Percentiles rank a stretch among this genome's conserved stretches.
Evolutionary conservation across 2,797 vertebrate species (phyloP).

Genomic region (Rhincodon typus): DNA sequence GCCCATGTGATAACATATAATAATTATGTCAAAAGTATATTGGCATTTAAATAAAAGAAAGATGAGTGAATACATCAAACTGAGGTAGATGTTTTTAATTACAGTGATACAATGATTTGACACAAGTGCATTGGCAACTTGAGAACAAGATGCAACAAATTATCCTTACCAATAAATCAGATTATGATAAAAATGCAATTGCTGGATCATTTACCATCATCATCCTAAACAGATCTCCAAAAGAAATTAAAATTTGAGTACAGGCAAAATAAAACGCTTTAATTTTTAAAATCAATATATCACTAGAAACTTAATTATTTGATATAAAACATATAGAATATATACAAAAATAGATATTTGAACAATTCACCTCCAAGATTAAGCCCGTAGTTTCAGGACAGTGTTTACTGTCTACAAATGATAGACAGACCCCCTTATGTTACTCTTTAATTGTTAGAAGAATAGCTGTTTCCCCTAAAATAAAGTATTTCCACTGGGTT

Average conservation of each 20-base stretch:
- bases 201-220: conserved; percentile 16
- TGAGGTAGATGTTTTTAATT: conserved; percentile 38
- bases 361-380: conserved; percentile 26
- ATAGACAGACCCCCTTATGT: neutral
- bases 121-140: conserved; percentile 32
- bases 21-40: conserved; percentile 18
- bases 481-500: neutral
- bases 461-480: neutral
- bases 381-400: conserved; percentile 24
- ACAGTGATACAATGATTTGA: conserved; percentile 34
- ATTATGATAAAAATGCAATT: conserved; percentile 21
- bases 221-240: conserved; percentile 2
- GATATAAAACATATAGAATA: conserved; percentile 37
- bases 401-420: conserved; percentile 12
- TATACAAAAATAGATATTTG: conserved; percentile 36
- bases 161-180: neutral
- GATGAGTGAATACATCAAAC: conserved; percentile 30
- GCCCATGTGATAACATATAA: conserved; percentile 9
- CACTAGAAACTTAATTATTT: conserved; percentile 30
- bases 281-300: conserved; percentile 27
- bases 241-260: conserved; percentile 8
- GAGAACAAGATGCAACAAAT: neutral
- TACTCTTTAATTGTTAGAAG: conserved; percentile 14
- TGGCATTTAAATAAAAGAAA: conserved; percentile 23
- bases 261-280: conserved; percentile 6